These are phyloP conservation scores for Caenorhabditis parvicauda DNA, from an alignment of 2,888 invertebrate genomes.

Conservation along the genomic window DNA sequence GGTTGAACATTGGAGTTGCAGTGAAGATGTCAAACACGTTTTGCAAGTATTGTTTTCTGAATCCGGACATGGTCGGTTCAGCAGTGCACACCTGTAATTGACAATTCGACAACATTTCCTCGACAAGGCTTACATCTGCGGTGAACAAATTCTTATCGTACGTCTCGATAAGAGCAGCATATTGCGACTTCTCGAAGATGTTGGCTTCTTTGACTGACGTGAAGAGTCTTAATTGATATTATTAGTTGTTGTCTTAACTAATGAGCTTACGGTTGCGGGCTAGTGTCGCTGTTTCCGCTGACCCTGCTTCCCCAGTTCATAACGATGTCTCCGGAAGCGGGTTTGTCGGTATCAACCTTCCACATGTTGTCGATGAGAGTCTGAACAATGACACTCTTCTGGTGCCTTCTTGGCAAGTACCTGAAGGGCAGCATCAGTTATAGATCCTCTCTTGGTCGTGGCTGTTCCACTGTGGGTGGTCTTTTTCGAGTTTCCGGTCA, in stretches of 20 bases:
- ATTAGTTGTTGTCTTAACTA: not conserved
- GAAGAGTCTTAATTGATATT: constrained; percentile 45
- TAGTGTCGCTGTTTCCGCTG: constrained; percentile 29
- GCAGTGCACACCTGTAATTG: constrained; percentile 45
- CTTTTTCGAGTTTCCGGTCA: constrained; percentile 10
- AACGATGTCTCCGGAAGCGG: constrained; percentile 32
- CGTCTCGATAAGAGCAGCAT: constrained; percentile 46
- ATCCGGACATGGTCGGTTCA: constrained; percentile 47
- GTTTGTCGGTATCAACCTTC: constrained; percentile 48
- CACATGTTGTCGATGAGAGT: constrained; percentile 50
- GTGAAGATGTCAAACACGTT: constrained; percentile 46
- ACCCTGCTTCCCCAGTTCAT: constrained; percentile 54
- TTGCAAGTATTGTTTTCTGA: constrained; percentile 41
- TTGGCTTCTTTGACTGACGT: constrained; percentile 45
- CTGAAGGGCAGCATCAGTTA: constrained; percentile 26
- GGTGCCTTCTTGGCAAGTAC: not conserved
- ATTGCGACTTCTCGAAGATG: constrained; percentile 51
- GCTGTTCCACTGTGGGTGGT: constrained; percentile 20
- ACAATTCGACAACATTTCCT: not conserved
- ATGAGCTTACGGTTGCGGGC: constrained; percentile 20
- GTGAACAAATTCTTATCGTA: constrained; percentile 49
- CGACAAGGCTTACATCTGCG: constrained; percentile 32
- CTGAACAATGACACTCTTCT: constrained; percentile 17
- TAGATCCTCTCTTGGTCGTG: constrained; percentile 26
- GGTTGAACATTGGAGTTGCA: constrained; percentile 46